Base-by-base conservation (phyloP, 2,888 invertebrate species). In the Tigriopus californicus region DNA sequence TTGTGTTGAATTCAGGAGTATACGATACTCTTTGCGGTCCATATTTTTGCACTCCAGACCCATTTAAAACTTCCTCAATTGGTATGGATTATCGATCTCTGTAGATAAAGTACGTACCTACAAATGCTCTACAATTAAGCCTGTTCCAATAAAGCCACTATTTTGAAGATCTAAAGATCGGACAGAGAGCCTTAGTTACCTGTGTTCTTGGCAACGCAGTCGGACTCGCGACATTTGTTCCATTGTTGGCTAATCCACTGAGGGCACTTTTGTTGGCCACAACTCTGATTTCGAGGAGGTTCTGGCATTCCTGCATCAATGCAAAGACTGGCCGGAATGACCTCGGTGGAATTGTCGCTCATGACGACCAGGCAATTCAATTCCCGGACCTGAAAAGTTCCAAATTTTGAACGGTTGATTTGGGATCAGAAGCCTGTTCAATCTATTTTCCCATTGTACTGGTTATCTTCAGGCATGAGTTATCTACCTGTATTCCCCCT, bases 401-500 rank as follows among this genome's bases (percentile, higher is more conserved):
- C 2, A 20, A 4, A n/a, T n/a, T 54, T 15, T n/a, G 4, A 24
- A 24, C 10, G 11, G 8, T 15, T 40, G n/a, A 15, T 33, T 59
- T 15, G 2, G 33, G 22, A 5, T 5, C 46, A 41, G 15, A 6
- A 42, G 58, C 56, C 20, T 48, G n/a, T 41, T 54, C 54, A 22
- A 61, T 63, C 58, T n/a, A n/a, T n/a, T n/a, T n/a, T n/a, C n/a
- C n/a, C n/a, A n/a, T n/a, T n/a, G n/a, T n/a, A n/a, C n/a, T n/a
- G n/a, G n/a, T n/a, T n/a, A n/a, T n/a, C n/a, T n/a, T n/a, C n/a
- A n/a, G n/a, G n/a, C n/a, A n/a, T n/a, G n/a, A n/a, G n/a, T n/a
- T n/a, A n/a, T n/a, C n/a, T 68, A 76, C 76, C 71, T 78, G 77
- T 65, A 75, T 75, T 1, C 88, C 89, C 59, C 77, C 77, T 47